These are phyloP conservation scores for Saccopteryx bilineata DNA, from an alignment of 2,113 vertebrate species.

Conservation along the genomic window DNA sequence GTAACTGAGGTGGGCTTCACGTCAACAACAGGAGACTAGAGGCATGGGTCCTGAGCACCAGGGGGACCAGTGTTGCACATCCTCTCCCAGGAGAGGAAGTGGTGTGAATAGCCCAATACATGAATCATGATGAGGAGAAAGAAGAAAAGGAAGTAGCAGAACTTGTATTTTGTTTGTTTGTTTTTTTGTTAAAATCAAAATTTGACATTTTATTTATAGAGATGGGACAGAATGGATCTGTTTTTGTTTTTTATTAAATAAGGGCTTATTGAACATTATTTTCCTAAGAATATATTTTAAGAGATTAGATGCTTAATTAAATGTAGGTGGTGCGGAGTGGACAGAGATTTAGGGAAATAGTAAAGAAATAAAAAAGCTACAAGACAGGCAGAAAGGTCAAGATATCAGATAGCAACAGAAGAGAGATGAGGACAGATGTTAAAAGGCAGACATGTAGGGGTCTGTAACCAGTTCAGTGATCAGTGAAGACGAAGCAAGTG, in stretches of 20 bases:
- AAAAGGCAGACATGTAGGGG: neutral
- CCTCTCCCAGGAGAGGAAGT: neutral
- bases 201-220: neutral
- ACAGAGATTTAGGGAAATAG: neutral
- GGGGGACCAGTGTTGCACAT: fast-evolving
- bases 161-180: too few relatives aligned
- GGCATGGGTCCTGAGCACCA: fast-evolving
- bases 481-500: too few relatives aligned
- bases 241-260: neutral
- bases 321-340: neutral
- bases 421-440: neutral
- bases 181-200: neutral
- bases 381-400: neutral
- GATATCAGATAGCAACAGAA: neutral
- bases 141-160: neutral
- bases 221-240: neutral
- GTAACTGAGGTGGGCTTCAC: too few relatives aligned
- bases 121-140: neutral
- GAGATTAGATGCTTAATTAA: neutral
- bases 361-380: neutral
- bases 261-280: neutral
- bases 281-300: neutral
- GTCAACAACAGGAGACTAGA: too few relatives aligned
- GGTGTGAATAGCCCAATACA: neutral
- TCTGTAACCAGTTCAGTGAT: neutral